Evolutionary conservation across 2,888 invertebrate genomes (phyloP).

Genomic region (Cryptus armator): DNA sequence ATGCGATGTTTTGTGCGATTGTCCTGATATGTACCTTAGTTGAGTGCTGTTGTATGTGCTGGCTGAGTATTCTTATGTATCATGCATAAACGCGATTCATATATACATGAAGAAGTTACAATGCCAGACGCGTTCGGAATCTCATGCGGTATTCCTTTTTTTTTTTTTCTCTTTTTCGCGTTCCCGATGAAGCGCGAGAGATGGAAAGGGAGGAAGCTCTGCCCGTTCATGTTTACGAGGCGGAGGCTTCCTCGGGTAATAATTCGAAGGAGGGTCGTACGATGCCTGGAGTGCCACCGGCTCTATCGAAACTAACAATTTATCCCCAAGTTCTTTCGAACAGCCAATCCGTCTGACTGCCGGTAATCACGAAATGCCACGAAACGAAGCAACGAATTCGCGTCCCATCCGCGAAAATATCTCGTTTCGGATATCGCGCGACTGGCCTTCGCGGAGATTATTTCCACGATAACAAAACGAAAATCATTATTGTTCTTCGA

Average conservation of each 20-base stretch:
- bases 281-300: conserved; percentile 53
- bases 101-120: conserved; percentile 43
- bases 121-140: conserved; percentile 32
- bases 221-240: neutral
- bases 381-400: conserved; percentile 37
- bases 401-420: conserved; percentile 44
- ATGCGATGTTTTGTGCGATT: conserved; percentile 63
- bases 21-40: conserved; percentile 83
- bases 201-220: neutral
- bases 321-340: conserved; percentile 32
- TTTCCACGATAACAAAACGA: conserved; percentile 26
- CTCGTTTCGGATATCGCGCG: conserved; percentile 38
- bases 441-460: conserved; percentile 47
- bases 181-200: conserved; percentile 4
- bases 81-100: conserved; percentile 70
- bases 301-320: conserved; percentile 41
- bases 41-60: conserved; percentile 85
- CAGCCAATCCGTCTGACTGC: conserved; percentile 54
- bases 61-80: conserved; percentile 82
- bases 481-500: conserved; percentile 9
- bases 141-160: neutral
- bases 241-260: conserved; percentile 3
- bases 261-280: conserved; percentile 22
- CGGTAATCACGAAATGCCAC: conserved; percentile 77
- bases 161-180: neutral